Base-by-base conservation (phyloP, 2,797 vertebrate species). In the Micromesistius poutassou region DNA sequence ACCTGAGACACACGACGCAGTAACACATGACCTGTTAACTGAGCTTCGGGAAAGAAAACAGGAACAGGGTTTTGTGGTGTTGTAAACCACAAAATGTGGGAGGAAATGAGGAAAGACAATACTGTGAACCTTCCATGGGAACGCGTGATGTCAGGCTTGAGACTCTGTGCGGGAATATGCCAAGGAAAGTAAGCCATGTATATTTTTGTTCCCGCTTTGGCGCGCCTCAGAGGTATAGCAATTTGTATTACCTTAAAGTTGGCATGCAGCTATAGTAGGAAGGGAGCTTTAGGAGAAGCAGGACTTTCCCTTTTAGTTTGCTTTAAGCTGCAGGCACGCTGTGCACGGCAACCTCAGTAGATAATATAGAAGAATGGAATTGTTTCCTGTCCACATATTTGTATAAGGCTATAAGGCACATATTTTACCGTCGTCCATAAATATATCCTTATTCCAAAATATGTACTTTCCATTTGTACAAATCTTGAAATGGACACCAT, bases 1-100 rank as follows among this genome's bases (percentile, higher is more conserved):
- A 99, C 98, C 98, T 99, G 86, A 71, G 2, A 80, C 62, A 40
- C 72, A 66, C 36, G 46, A 5, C 7, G n/a, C 5, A 62, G 22
- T 9, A n/a, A n/a, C 8, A 25, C 55, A 62, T 55, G 16, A 55
- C 14, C 46, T 19, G 46, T 55, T 62, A 62, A 25, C 55, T 55
- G 19, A 55, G 36, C 36, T 6, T 46, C 55, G 2, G 55, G 55
- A 25, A 62, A 25, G 55, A 62, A 25, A 4, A 62, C 55, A n/a
- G n/a, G 50, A 8, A 9, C 9, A 66, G 62, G 62, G 12, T 68
- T 9, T 14, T 50, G 62, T 3, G 25, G 25, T 12, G 25, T 25
- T 7, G n/a, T 25, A 62, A 42, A 55, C 46, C 4, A 28, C 25
- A 28, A 5, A 8, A 25, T 7, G 55, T 22, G 19, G 19, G n/a